Conservation (phyloP, 2,888 invertebrate species). For the Dicyrtoma fusca region DNA sequence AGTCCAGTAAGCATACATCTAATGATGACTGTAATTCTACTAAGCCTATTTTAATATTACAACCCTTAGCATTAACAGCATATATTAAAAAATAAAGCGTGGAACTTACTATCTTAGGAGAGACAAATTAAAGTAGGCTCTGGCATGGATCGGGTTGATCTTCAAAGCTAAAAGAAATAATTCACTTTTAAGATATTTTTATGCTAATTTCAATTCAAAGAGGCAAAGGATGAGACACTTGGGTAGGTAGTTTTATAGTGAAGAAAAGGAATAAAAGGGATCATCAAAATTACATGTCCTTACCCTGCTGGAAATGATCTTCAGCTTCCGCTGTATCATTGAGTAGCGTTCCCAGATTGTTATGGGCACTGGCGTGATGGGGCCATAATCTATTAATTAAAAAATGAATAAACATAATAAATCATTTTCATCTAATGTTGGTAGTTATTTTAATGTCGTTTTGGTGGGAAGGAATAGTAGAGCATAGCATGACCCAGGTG, state of each 20-base stretch:
- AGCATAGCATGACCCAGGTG: too few relatives aligned
- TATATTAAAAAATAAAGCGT: constrained; percentile 6
- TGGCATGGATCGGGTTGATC: constrained; percentile 74
- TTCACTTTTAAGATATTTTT: not conserved
- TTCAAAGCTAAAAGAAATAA: constrained; percentile 57
- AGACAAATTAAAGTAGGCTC: constrained; percentile 83
- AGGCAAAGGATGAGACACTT: not conserved
- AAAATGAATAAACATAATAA: not conserved
- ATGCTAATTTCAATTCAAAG: not conserved
- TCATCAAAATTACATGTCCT: not conserved
- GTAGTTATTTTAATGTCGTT: not conserved
- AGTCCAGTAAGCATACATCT: too few relatives aligned
- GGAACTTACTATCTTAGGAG: constrained; percentile 74
- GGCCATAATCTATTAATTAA: constrained; percentile 73
- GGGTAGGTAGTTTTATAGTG: not conserved
- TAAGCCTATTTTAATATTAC: too few relatives aligned
- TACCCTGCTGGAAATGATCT: constrained; percentile 67
- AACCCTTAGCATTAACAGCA: too few relatives aligned
- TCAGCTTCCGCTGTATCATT: constrained; percentile 70
- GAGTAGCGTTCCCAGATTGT: constrained; percentile 81
- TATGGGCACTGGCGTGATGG: constrained; percentile 81
- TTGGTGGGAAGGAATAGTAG: not conserved
- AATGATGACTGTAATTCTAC: too few relatives aligned
- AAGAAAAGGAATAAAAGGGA: not conserved
- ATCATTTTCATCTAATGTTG: not conserved